Base-by-base conservation (phyloP, 2,888 invertebrate genomes). In the Cotesia congregata region DNA sequence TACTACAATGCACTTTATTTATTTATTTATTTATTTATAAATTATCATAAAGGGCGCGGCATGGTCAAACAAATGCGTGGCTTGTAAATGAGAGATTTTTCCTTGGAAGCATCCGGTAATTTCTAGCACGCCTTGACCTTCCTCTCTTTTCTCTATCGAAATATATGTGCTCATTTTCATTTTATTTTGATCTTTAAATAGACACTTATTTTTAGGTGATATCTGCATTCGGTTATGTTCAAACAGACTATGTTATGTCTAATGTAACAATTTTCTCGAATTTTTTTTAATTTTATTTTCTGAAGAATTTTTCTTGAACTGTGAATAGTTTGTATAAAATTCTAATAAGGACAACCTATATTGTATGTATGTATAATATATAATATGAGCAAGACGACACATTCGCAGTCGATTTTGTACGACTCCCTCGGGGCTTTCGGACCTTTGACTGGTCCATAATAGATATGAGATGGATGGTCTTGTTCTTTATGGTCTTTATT, bases 111-210 rank as follows among this genome's bases (percentile, higher is more conserved):
- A 67, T 50, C 50, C 17, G 67, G 79, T 77, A 80, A 80, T 82
- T 82, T 85, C 81, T 78, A 82, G 81, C 79, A 78, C 82, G 82
- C 86, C 85, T 85, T 86, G 85, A 86, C 86, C 86, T 85, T 86
- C 85, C 85, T 64, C 64, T 64, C 70, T 69, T 50, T 70, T 74
- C 69, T 77, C 60, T 64, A 20, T 59, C 59, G 15, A n/a, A 20
- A 30, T 30, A 30, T 30, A 30, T 30, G 30, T 30, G 50, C 38
- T 17, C 30, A n/a, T 30, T 30, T 30, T 30, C 30, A 30, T 30
- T 61, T 60, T 70, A 7, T 70, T 50, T 65, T 41, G 12, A n/a
- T 38, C 60, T 65, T 68, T 6, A 83, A 86, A 86, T 86, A 86
- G 85, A 83, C 80, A 79, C 79, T 77, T 86, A 86, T 86, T 85